Conservation (phyloP, 2,113 vertebrate genomes). For the human (Homo sapiens) region GRCh38 chr11:41232001-41232500, state of each 20-base stretch:
- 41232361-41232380: not conserved
- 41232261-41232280: not conserved
- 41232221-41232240: not conserved
- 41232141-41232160: not conserved
- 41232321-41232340: not conserved
- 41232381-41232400: not conserved
- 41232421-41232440: not conserved
- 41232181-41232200: not conserved
- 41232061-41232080: not conserved
- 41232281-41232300: not conserved
- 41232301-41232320: not conserved
- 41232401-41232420: not conserved
- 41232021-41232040: not conserved
- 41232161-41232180: not conserved
- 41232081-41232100: not conserved
- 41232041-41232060: not conserved
- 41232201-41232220: not conserved
- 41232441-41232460: not conserved
- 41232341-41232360: not conserved
- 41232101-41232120: not conserved
- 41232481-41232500: not conserved
- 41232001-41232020: not conserved
- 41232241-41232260: not conserved
- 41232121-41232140: not conserved
- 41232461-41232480: fast-evolving